Percentiles rank a stretch among this genome's conserved stretches.
phyloP scores from a whole-genome alignment of 1,140 invertebrate species.

The Drosophila dunni region DNA sequence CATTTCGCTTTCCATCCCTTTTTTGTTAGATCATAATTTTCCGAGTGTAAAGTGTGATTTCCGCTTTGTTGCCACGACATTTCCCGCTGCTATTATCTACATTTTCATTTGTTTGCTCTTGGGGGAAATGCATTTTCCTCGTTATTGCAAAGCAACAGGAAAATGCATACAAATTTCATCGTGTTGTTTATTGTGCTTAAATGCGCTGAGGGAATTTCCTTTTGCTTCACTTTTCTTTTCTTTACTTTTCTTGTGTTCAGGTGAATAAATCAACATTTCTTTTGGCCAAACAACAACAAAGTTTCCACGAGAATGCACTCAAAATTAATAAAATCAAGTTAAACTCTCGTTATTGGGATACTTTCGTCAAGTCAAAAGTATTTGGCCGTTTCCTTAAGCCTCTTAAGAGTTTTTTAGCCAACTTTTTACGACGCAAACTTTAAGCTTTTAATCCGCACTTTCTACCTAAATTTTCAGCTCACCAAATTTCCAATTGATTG shows the following conservation, averaged over 20 bases:
- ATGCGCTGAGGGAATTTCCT: not conserved
- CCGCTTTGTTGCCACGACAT: conserved; percentile 53
- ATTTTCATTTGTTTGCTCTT: conserved; percentile 17
- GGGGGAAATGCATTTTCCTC: conserved; percentile 58
- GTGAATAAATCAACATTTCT: conserved; percentile 3
- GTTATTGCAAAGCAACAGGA: conserved; percentile 7
- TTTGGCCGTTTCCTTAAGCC: conserved; percentile 24
- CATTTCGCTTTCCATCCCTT: conserved; percentile 5
- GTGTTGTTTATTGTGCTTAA: conserved; percentile 24
- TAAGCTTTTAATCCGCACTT: conserved; percentile 27
- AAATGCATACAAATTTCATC: conserved; percentile 2
- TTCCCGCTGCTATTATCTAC: conserved; percentile 56
- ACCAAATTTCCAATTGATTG: conserved; percentile 19
- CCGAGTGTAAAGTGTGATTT: conserved; percentile 56
- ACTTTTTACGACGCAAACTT: conserved; percentile 19
- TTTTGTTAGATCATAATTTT: conserved; percentile 22
- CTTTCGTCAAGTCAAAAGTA: conserved; percentile 19
- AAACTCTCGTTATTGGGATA: not conserved
- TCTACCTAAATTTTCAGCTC: not conserved
- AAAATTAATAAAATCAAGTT: conserved; percentile 33
- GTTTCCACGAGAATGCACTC: conserved; percentile 3
- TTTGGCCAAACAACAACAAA: conserved; percentile 13
- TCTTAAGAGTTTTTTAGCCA: conserved; percentile 16
- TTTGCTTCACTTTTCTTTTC: not conserved
- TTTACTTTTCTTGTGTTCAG: not conserved